These are phyloP conservation scores for Formica aserva DNA, from an alignment of 2,888 invertebrate species.

Conservation along the genomic window DNA sequence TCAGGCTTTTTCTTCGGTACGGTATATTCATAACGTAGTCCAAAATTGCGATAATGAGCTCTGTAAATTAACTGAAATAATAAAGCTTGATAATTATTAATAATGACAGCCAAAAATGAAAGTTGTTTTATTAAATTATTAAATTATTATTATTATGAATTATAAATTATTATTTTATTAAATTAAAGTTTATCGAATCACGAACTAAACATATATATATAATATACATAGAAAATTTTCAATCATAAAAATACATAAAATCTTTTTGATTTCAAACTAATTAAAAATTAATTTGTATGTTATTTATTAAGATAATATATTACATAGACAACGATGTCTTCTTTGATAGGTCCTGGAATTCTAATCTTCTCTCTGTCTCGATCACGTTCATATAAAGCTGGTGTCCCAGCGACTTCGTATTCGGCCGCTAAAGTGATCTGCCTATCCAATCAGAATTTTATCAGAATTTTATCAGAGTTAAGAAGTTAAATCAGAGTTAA, in stretches of 20 bases:
- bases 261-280: background rate
- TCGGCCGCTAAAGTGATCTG: conserved; percentile 85
- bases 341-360: conserved; percentile 89
- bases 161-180: too few species aligned
- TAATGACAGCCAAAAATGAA: conserved; percentile 30
- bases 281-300: background rate
- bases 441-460: conserved; percentile 71
- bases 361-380: conserved; percentile 87
- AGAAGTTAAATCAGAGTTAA: too few species aligned
- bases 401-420: conserved; percentile 86
- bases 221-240: background rate
- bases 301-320: conserved; percentile 73
- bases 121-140: background rate
- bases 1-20: conserved; percentile 89
- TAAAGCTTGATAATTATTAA: conserved; percentile 56
- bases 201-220: background rate
- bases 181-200: background rate
- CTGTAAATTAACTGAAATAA: conserved; percentile 80
- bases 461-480: too few species aligned
- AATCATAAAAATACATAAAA: background rate
- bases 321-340: conserved; percentile 88
- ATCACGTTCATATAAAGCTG: conserved; percentile 86
- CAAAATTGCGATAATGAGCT: conserved; percentile 90
- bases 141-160: too few species aligned
- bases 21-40: conserved; percentile 94